Conservation (phyloP, 2,888 invertebrate genomes). For the Syritta pipiens region DNA sequence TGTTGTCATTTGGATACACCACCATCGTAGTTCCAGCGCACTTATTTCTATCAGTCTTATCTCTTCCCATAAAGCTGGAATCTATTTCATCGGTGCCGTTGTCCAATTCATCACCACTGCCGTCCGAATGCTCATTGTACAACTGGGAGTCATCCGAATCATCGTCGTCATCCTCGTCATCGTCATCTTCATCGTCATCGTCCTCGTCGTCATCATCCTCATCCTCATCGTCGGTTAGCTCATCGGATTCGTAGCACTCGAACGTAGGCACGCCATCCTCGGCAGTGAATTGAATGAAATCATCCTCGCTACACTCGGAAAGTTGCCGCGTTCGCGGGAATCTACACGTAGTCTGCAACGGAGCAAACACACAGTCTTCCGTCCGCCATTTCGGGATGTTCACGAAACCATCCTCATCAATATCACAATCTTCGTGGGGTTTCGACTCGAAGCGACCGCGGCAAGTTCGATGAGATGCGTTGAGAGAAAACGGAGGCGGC, state of each 20-base stretch:
- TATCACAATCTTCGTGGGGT: conserved; percentile 43
- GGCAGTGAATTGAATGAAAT: conserved; percentile 71
- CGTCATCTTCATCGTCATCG: conserved; percentile 42
- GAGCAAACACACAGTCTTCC: conserved; percentile 16
- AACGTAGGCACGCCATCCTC: conserved; percentile 64
- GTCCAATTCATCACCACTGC: conserved; percentile 15
- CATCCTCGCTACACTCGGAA: conserved; percentile 73
- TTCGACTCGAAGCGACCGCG: conserved; percentile 7
- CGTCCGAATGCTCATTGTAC: conserved; percentile 16
- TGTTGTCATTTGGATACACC: neutral
- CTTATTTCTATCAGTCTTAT: conserved; percentile 64
- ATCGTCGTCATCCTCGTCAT: conserved; percentile 33
- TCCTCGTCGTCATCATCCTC: conserved; percentile 44
- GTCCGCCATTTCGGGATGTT: conserved; percentile 41
- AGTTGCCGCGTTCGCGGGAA: conserved; percentile 67
- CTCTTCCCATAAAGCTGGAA: conserved; percentile 30
- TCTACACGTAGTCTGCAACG: conserved; percentile 1
- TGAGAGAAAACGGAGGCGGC: conserved; percentile 44
- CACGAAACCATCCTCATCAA: conserved; percentile 60
- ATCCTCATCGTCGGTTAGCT: conserved; percentile 40
- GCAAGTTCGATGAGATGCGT: conserved; percentile 36
- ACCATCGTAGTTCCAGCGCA: conserved; percentile 20
- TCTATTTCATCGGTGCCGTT: conserved; percentile 54
- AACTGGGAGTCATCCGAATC: no score
- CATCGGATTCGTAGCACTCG: no score